phyloP scores from a whole-genome alignment of 2,797 vertebrate genomes.

The Natrix natrix region DNA sequence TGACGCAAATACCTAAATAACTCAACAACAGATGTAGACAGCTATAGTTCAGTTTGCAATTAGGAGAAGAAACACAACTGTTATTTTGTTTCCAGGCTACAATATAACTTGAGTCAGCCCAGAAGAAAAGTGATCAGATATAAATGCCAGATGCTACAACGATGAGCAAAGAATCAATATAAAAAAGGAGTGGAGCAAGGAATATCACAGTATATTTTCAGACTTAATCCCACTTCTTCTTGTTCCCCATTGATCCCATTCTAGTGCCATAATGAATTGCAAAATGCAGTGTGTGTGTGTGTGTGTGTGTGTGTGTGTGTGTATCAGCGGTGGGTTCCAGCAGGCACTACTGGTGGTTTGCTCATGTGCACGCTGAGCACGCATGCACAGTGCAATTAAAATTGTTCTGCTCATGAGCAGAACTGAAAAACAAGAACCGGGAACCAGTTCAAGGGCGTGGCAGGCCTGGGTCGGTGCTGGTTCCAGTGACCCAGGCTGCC shows the following conservation, averaged over 20 bases:
- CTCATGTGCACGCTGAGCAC: no score
- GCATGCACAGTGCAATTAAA: no score
- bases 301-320: no score
- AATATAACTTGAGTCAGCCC: neutral
- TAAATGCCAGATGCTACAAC: neutral
- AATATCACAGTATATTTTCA: neutral
- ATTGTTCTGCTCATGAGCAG: no score
- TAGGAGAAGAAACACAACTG: neutral
- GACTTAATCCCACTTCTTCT: neutral
- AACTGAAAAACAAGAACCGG: no score
- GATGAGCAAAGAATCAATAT: neutral
- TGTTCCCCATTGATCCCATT: neutral
- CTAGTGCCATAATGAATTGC: neutral
- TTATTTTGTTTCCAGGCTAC: neutral
- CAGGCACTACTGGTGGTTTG: no score
- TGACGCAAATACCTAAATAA: neutral
- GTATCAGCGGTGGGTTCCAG: no score
- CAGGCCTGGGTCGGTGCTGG: no score
- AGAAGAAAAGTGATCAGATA: neutral
- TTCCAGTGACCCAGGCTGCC: no score
- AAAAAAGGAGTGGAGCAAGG: neutral
- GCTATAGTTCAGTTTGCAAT: rapidly evolving
- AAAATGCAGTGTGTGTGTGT: neutral
- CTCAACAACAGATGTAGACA: neutral
- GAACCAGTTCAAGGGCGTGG: no score